Evolutionary conservation across 2,888 invertebrate species (phyloP).

Genomic region (Amphipoea oculea): DNA sequence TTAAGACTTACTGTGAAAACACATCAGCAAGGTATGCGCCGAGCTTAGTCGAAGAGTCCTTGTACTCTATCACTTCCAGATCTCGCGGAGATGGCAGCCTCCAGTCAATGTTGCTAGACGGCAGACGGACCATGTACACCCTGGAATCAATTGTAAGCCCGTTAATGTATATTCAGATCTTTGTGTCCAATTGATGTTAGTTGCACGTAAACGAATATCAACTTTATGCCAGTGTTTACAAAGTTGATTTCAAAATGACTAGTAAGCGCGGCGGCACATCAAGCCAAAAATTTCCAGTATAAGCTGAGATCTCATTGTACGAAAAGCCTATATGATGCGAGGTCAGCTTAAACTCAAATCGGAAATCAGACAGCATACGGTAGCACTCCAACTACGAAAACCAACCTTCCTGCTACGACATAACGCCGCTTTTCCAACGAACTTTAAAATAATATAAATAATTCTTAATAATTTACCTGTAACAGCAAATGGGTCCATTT

Average conservation of each 20-base stretch:
- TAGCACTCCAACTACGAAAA: background rate
- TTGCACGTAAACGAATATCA: background rate
- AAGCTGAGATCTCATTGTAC: background rate
- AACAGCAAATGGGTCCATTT: slow-evolving; percentile 97
- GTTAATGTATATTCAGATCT: background rate
- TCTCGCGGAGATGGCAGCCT: slow-evolving; percentile 93
- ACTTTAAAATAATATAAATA: background rate
- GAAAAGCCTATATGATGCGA: background rate
- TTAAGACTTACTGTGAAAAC: slow-evolving; percentile 92
- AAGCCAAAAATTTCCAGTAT: background rate
- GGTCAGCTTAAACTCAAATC: background rate
- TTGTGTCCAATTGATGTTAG: background rate
- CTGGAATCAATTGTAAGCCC: slow-evolving; percentile 77
- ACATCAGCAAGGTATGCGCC: slow-evolving; percentile 97
- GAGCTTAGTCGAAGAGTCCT: slow-evolving; percentile 92
- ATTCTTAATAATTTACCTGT: slow-evolving; percentile 84
- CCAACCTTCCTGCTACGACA: background rate
- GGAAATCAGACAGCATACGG: background rate
- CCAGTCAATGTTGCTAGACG: slow-evolving; percentile 90
- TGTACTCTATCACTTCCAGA: slow-evolving; percentile 93
- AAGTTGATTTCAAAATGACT: background rate
- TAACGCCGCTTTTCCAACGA: background rate
- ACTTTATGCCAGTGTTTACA: background rate
- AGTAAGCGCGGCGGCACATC: background rate
- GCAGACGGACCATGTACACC: slow-evolving; percentile 94